Evolutionary conservation across 92 coral and sea anemone species (phyloP).

Genomic region (Plumapathes pennacea): DNA sequence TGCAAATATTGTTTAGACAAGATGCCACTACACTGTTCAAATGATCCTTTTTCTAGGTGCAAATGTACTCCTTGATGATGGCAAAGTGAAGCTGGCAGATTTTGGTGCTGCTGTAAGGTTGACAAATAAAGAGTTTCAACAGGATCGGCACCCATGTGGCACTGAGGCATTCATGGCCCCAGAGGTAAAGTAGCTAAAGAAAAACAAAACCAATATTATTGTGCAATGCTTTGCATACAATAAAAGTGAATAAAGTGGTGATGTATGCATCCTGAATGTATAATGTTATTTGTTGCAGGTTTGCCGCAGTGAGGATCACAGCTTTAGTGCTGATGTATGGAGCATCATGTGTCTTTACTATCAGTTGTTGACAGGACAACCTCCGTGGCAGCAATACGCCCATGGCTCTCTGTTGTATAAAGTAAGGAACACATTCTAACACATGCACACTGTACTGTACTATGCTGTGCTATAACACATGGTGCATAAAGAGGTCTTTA

Average conservation of each 20-base stretch:
- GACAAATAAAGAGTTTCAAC: slow-evolving; percentile 23
- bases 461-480: no score
- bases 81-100: slow-evolving; percentile 66
- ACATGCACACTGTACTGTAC: no score
- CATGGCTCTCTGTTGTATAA: slow-evolving; percentile 10
- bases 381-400: slow-evolving; percentile 65
- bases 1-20: no score
- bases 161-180: slow-evolving; percentile 92
- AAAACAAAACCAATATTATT: background rate
- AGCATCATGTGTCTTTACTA: slow-evolving; percentile 56
- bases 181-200: slow-evolving; percentile 58
- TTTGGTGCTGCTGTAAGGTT: slow-evolving; percentile 68
- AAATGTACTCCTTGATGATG: slow-evolving; percentile 56
- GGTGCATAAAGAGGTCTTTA: no score
- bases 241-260: no score
- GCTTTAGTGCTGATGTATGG: slow-evolving; percentile 89
- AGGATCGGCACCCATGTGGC: slow-evolving; percentile 47
- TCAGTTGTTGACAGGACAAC: slow-evolving; percentile 70
- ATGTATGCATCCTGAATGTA: no score
- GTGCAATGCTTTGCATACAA: no score
- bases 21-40: no score
- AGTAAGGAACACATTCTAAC: no score
- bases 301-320: slow-evolving; percentile 62
- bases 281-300: slow-evolving; percentile 25
- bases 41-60: slow-evolving; percentile 45